Conservation (phyloP, 2,113 vertebrate species). For the Xerus inauris region DNA sequence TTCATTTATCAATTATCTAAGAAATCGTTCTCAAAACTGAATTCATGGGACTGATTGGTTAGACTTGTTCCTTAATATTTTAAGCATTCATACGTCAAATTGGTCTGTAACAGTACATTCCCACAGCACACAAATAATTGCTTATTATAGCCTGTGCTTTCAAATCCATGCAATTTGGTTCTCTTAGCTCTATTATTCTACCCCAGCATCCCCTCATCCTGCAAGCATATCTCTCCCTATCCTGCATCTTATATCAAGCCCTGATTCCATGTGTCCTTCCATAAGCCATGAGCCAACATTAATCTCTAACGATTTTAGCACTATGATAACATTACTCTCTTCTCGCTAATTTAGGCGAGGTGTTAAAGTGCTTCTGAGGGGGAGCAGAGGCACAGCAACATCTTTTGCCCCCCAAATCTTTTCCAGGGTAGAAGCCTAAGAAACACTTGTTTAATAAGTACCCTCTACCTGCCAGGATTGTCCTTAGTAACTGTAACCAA, state of each 20-base stretch:
- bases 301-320: not conserved
- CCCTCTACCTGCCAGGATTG: not conserved
- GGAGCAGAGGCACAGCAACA: rapidly evolving
- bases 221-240: not conserved
- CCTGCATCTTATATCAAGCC: not conserved
- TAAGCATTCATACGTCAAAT: not conserved
- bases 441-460: not conserved
- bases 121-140: not conserved
- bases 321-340: not conserved
- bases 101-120: not conserved
- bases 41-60: not conserved
- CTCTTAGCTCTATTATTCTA: not conserved
- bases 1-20: not conserved
- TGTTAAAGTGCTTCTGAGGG: not conserved
- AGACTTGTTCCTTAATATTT: no score
- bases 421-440: not conserved
- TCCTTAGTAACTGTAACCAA: not conserved
- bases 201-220: not conserved
- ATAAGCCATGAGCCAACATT: not conserved
- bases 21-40: not conserved
- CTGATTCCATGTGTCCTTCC: not conserved
- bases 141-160: conserved; percentile 3
- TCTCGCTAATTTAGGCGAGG: not conserved
- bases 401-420: not conserved
- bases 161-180: not conserved